Conservation (phyloP, 2,888 invertebrate genomes). For the Eristalis pertinax region DNA sequence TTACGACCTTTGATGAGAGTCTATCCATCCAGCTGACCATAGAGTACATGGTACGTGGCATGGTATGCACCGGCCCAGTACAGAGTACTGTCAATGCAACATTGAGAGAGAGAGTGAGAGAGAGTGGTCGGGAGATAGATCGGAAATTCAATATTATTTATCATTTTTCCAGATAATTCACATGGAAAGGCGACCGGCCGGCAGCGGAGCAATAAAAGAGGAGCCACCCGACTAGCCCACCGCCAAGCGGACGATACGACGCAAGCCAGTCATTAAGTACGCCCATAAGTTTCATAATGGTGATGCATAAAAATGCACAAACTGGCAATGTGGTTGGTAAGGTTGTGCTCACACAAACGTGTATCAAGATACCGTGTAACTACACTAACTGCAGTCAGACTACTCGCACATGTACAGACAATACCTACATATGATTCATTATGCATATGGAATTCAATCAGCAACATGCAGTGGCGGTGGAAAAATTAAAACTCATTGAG, state of each 20-base stretch:
- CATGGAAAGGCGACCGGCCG: conserved; percentile 33
- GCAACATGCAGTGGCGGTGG: conserved; percentile 67
- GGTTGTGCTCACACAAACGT: conserved; percentile 40
- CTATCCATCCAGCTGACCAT: conserved; percentile 22
- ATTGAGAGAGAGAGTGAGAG: conserved; percentile 69
- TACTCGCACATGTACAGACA: conserved; percentile 17
- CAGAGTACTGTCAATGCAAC: background rate
- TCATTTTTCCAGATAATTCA: conserved; percentile 68
- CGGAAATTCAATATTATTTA: conserved; percentile 69
- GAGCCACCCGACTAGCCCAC: conserved; percentile 8
- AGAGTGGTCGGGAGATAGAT: conserved; percentile 62
- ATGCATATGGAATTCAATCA: conserved; percentile 72
- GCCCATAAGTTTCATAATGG: conserved; percentile 73
- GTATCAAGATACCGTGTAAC: conserved; percentile 53
- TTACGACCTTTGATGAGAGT: conserved; percentile 59
- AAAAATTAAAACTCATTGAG: conserved; percentile 71
- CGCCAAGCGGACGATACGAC: conserved; percentile 34
- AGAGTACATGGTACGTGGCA: background rate
- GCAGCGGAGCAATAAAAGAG: conserved; percentile 16
- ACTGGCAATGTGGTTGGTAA: conserved; percentile 70
- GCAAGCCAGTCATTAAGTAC: conserved; percentile 73
- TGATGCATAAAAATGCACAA: conserved; percentile 71
- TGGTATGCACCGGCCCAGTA: conserved; percentile 1
- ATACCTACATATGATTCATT: conserved; percentile 68
- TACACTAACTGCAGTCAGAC: conserved; percentile 26